Evolutionary conservation across 2,888 invertebrate species (phyloP), one percentile per base, ranked within the genome.

Genomic region (Pimpla rufipes): DNA sequence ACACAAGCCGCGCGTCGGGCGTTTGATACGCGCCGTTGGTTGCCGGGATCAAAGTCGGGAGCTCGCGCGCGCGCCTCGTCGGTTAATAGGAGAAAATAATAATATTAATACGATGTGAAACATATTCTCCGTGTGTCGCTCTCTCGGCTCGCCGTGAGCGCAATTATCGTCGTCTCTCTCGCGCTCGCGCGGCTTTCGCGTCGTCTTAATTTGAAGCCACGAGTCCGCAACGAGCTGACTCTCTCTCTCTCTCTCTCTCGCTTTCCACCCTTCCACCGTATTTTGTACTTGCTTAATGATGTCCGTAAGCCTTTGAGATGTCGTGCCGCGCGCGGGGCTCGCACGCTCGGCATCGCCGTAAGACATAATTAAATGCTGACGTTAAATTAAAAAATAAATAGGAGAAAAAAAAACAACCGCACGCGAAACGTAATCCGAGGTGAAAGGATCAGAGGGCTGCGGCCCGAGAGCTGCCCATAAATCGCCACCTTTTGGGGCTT

Each of bases 211-310:
- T 83, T 73, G 62, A 45, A 75, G 50, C 57, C 68, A n/a, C 59
- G 47, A 57, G 68, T 37, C 47, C 68, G 79, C 85, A 66, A 70
- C 18, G 18, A 8, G 10, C 68, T 59, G 67, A 77, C 84, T 29
- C 67, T 42, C 73, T 62, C 70, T 76, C 16, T 68, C 64, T 47
- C 50, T 5, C 47, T n/a, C 62, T 10, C 47, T 6, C 18, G 82
- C 47, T 85, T 67, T 70, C 70, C 84, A 74, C 85, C 81, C 83
- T 87, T 86, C 85, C 82, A 85, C 83, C 86, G 85, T 87, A 86
- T 88, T 89, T 89, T 89, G 88, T 89, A 85, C 87, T 87, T 88
- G 87, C 88, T 88, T 91, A 90, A 91, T 90, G 90, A 90, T 88
- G 87, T 88, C 86, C 88, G 85, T 84, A 85, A 59, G 83, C 86